Evolutionary conservation across 2,888 invertebrate species (phyloP).

Genomic region (Drosophila algonquin): DNA sequence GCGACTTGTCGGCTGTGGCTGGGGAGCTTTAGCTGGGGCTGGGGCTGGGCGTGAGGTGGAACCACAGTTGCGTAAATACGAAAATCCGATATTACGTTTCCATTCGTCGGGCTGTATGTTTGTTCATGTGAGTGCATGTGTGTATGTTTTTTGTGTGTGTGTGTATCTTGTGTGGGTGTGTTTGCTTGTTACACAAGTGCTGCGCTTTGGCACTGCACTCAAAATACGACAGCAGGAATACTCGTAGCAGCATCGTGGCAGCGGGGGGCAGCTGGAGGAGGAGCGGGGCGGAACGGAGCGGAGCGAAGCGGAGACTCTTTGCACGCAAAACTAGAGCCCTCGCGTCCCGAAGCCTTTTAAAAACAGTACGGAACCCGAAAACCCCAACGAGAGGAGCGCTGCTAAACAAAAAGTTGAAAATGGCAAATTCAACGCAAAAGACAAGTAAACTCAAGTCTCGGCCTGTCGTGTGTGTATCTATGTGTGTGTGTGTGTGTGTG

Average conservation of each 20-base stretch:
- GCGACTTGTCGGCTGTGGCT: conserved; percentile 48
- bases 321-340: conserved; percentile 66
- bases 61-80: conserved; percentile 76
- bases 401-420: conserved; percentile 66
- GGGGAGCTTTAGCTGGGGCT: too few relatives aligned
- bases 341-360: conserved; percentile 65
- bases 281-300: conserved; percentile 1
- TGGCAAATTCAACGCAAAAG: conserved; percentile 67
- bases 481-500: conserved; percentile 6
- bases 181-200: conserved; percentile 70
- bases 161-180: conserved; percentile 12
- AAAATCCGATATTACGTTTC: conserved; percentile 78
- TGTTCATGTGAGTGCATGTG: conserved; percentile 19
- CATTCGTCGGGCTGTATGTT: conserved; percentile 42
- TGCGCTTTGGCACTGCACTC: conserved; percentile 71
- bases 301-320: conserved; percentile 29
- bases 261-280: background rate
- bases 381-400: conserved; percentile 37
- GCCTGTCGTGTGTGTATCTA: background rate
- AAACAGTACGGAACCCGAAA: conserved; percentile 53
- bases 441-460: conserved; percentile 49
- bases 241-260: background rate
- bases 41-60: conserved; percentile 37
- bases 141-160: conserved; percentile 19
- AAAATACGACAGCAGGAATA: conserved; percentile 31